Conservation (phyloP, 2,113 vertebrate genomes). For the Scomber scombrus region DNA sequence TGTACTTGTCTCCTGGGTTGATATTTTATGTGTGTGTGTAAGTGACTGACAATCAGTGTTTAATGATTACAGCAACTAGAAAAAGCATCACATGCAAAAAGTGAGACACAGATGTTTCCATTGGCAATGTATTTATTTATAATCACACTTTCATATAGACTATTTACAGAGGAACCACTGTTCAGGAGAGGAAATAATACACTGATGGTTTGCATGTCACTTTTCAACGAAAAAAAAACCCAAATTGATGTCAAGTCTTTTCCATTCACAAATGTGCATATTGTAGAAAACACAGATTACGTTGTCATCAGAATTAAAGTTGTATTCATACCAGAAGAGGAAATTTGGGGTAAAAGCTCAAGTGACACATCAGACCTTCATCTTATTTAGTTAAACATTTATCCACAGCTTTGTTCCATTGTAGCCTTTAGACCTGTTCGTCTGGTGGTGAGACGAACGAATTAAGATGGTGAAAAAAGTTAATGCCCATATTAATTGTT, state of each 20-base stretch:
- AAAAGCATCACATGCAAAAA: not conserved
- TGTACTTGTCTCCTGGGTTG: constrained; percentile 26
- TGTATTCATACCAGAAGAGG: not conserved
- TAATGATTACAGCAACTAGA: not conserved
- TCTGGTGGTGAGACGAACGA: not conserved
- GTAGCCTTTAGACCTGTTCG: not conserved
- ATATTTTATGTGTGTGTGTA: not conserved
- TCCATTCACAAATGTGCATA: not conserved
- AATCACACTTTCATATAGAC: constrained; percentile 70
- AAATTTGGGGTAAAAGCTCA: constrained; percentile 1
- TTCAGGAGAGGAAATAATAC: constrained; percentile 55
- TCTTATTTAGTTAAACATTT: not conserved
- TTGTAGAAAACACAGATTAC: constrained; percentile 1
- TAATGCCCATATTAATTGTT: not conserved
- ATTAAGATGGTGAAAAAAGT: not conserved
- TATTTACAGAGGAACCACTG: constrained; percentile 78
- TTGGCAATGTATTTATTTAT: constrained; percentile 77
- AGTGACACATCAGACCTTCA: not conserved
- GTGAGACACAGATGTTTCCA: constrained; percentile 11
- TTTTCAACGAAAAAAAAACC: constrained; percentile 5
- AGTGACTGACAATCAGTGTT: no score
- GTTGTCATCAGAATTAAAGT: not conserved
- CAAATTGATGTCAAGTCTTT: constrained; percentile 3
- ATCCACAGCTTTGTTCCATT: not conserved
- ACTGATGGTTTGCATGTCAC: constrained; percentile 42